These are phyloP conservation scores for Scaptomyza tumidula DNA, from an alignment of 2,888 invertebrate species.

Conservation along the genomic window DNA sequence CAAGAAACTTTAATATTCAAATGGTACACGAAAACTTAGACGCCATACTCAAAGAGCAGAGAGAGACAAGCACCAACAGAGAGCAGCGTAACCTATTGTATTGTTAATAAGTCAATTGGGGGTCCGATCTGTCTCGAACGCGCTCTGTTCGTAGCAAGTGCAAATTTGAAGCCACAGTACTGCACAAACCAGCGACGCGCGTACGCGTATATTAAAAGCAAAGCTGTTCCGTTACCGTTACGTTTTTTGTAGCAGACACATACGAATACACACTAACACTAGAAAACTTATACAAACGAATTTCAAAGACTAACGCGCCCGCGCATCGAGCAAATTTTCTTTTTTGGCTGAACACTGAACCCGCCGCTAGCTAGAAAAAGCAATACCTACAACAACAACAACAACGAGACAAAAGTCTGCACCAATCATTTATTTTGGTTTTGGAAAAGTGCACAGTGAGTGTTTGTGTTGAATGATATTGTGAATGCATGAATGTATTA, in stretches of 20 bases:
- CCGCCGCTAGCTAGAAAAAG: conserved; percentile 25
- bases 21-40: conserved; percentile 1
- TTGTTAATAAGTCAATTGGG: conserved; percentile 21
- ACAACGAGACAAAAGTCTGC: conserved; percentile 54
- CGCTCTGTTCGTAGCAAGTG: conserved; percentile 70
- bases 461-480: conserved; percentile 50
- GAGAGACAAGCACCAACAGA: neutral
- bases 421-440: conserved; percentile 58
- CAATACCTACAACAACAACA: conserved; percentile 24
- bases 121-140: conserved; percentile 34
- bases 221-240: conserved; percentile 63
- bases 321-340: conserved; percentile 63
- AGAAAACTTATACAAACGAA: conserved; percentile 48
- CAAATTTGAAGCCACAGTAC: conserved; percentile 73
- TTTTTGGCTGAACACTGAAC: conserved; percentile 57
- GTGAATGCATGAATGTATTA: conserved; percentile 25
- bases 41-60: conserved; percentile 8
- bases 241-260: conserved; percentile 51
- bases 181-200: conserved; percentile 74
- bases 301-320: conserved; percentile 63
- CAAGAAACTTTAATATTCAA: conserved; percentile 7
- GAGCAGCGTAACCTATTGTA: conserved; percentile 22
- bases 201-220: conserved; percentile 57
- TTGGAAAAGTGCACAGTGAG: conserved; percentile 81
- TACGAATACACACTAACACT: conserved; percentile 42